These are phyloP conservation scores for Hydrotaea cyrtoneurina DNA, from an alignment of 2,888 invertebrate genomes.

Conservation along the genomic window DNA sequence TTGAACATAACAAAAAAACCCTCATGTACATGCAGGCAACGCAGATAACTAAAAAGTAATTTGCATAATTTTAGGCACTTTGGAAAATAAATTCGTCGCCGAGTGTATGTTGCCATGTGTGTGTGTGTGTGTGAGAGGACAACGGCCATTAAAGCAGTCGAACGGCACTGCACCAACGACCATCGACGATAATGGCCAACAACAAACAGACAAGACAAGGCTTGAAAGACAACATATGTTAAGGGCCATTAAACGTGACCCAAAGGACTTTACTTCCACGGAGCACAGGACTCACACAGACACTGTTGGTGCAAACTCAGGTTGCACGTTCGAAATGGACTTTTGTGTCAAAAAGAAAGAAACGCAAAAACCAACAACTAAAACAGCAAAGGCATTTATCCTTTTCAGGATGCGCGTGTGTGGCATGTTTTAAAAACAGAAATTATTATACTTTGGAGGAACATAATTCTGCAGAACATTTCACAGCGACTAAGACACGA, in stretches of 20 bases:
- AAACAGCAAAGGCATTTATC: not conserved
- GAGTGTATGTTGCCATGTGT: too few species aligned
- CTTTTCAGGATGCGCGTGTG: not conserved
- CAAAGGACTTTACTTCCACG: slow-evolving; percentile 50
- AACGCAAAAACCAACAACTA: too few species aligned
- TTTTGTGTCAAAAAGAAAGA: slow-evolving; percentile 53
- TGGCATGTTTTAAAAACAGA: not conserved
- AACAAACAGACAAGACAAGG: slow-evolving; percentile 1
- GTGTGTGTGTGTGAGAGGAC: not conserved
- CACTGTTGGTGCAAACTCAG: not conserved
- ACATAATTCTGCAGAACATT: slow-evolving; percentile 47
- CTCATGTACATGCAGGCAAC: not conserved
- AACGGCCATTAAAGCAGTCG: slow-evolving; percentile 1
- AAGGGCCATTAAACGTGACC: slow-evolving; percentile 47
- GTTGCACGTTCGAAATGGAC: not conserved
- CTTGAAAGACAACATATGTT: slow-evolving; percentile 17
- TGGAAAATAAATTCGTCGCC: slow-evolving; percentile 8
- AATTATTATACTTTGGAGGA: slow-evolving; percentile 58
- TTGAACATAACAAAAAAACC: slow-evolving; percentile 48
- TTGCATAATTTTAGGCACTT: slow-evolving; percentile 65
- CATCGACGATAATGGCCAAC: slow-evolving; percentile 12
- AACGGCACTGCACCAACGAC: slow-evolving; percentile 30
- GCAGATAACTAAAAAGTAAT: slow-evolving; percentile 59
- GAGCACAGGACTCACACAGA: slow-evolving; percentile 28
- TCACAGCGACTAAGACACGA: not conserved